phyloP scores from a whole-genome alignment of 2,113 vertebrate genomes.

The Laticauda colubrina region DNA sequence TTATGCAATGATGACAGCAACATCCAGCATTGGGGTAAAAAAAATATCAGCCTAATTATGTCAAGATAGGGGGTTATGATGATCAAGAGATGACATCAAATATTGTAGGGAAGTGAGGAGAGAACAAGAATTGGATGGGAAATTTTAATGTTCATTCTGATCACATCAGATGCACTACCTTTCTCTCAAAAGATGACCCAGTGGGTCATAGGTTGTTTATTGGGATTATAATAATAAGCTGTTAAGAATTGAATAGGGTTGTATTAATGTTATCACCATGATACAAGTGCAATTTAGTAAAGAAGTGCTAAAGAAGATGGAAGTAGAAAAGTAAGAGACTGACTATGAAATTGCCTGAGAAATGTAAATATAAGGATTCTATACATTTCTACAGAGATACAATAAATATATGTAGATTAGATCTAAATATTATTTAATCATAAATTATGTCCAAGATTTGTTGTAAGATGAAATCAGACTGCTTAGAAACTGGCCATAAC shows the following conservation, averaged over 20 bases:
- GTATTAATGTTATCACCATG: not conserved
- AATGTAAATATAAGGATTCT: not conserved
- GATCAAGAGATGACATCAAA: not conserved
- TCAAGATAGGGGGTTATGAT: not conserved
- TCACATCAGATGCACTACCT: too few species aligned
- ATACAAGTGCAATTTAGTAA: not conserved
- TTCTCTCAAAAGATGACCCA: not conserved
- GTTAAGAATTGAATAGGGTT: not conserved
- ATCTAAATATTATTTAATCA: not conserved
- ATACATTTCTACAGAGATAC: not conserved
- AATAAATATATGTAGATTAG: conserved; percentile 1
- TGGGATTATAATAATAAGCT: not conserved
- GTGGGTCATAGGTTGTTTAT: not conserved
- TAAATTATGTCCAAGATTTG: not conserved
- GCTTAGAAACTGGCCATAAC: not conserved
- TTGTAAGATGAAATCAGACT: not conserved
- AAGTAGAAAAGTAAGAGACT: not conserved
- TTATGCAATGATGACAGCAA: not conserved
- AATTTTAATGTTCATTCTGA: not conserved
- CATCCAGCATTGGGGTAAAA: not conserved
- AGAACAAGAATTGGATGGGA: not conserved
- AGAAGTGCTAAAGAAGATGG: not conserved
- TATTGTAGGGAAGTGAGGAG: not conserved
- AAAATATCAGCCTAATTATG: not conserved
- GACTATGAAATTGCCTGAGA: not conserved